Percentiles rank a stretch among this genome's conserved stretches.
These are phyloP conservation scores for Eidolon helvum DNA, from an alignment of 2,113 vertebrate genomes.

Conservation along the genomic window DNA sequence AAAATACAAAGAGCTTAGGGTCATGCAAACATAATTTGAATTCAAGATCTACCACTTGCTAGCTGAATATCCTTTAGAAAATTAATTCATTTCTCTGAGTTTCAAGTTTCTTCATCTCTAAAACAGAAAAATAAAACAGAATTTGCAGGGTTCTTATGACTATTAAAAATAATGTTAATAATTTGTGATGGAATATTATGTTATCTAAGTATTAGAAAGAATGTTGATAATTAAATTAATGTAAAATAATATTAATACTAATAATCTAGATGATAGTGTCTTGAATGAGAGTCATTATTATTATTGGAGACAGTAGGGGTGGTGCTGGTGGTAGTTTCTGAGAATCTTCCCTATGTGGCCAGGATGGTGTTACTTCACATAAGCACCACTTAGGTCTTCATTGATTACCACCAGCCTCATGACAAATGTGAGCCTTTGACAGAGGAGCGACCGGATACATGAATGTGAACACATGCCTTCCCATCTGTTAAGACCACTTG, in stretches of 20 bases:
- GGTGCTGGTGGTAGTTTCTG: neutral
- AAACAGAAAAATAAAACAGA: neutral
- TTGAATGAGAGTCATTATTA: neutral
- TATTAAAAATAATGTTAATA: neutral
- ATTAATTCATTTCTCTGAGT: neutral
- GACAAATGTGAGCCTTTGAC: neutral
- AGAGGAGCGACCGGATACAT: neutral
- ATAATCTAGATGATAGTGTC: neutral
- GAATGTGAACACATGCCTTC: neutral
- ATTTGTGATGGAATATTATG: neutral
- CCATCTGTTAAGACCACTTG: neutral
- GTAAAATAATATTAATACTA: neutral
- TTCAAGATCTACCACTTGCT: neutral
- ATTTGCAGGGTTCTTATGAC: neutral
- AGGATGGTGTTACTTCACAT: neutral
- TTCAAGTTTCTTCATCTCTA: neutral
- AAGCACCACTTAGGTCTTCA: neutral
- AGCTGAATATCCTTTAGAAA: neutral
- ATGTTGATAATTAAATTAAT: neutral
- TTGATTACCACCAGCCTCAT: neutral
- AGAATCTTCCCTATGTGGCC: no score
- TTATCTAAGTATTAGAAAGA: neutral
- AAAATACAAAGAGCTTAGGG: neutral
- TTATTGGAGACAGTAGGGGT: neutral
- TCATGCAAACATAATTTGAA: neutral